Conservation (phyloP, 2,113 vertebrate species). For the Sigmodon hispidus region DNA sequence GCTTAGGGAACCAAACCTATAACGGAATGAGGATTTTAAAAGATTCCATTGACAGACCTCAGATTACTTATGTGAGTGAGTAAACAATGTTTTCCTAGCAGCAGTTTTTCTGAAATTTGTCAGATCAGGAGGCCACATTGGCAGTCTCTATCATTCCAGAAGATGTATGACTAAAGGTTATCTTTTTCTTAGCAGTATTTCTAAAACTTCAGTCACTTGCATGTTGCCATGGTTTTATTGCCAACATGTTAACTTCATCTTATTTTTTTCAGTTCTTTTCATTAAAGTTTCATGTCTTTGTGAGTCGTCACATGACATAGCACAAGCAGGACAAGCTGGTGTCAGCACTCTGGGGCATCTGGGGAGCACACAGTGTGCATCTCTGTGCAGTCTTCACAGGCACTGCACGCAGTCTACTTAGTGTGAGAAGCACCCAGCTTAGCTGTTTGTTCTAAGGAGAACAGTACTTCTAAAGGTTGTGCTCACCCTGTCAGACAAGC, state of each 20-base stretch:
- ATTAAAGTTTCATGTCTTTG: neutral
- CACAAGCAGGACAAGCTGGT: neutral
- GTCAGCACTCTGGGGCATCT: neutral
- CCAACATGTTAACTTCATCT: neutral
- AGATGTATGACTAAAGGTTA: neutral
- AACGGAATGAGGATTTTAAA: neutral
- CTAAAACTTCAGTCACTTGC: neutral
- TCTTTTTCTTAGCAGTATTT: neutral
- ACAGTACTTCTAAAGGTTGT: constrained; percentile 15
- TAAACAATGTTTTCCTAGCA: neutral
- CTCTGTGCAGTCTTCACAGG: neutral
- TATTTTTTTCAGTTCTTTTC: neutral
- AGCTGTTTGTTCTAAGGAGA: constrained; percentile 19
- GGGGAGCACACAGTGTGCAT: neutral
- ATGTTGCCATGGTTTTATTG: constrained; percentile 5
- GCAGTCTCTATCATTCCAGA: neutral
- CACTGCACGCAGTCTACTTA: neutral
- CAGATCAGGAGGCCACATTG: neutral
- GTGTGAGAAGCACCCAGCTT: constrained; percentile 11
- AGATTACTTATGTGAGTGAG: neutral
- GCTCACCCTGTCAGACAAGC: neutral
- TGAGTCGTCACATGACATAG: neutral
- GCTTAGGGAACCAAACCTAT: neutral
- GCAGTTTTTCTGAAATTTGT: neutral
- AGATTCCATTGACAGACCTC: neutral